A percentile compares a stretch with the other conserved stretches of the same genome.
Evolutionary conservation across 2,888 invertebrate species (phyloP).

Genomic region (Eugnorisma glareosa): DNA sequence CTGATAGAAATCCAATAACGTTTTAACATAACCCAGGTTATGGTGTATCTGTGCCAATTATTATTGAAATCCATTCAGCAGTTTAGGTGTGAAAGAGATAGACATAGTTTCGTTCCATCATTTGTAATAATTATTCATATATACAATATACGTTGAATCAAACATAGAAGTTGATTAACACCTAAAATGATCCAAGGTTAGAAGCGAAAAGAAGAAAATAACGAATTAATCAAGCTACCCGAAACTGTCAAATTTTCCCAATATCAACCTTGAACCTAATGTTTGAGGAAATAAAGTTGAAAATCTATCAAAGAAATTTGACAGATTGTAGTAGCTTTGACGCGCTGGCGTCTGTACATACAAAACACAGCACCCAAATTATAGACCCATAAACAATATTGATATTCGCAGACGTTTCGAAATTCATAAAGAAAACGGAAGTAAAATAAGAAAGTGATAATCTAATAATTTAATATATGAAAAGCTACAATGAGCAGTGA

Average conservation of each 20-base stretch:
- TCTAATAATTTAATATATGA: slow-evolving; percentile 40
- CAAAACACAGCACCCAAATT: not conserved
- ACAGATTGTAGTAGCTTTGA: too few species aligned
- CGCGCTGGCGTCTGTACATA: too few species aligned
- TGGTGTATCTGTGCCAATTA: not conserved
- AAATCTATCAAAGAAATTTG: too few species aligned
- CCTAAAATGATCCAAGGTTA: not conserved
- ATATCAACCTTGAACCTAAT: too few species aligned
- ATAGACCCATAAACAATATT: slow-evolving; percentile 27
- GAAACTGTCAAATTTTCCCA: too few species aligned
- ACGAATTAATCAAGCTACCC: slow-evolving; percentile 17
- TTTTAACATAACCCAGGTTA: not conserved
- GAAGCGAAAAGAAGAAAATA: not conserved
- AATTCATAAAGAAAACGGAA: slow-evolving; percentile 53
- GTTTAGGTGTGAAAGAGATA: not conserved
- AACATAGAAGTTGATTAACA: not conserved
- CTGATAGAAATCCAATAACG: not conserved
- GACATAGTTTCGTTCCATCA: not conserved
- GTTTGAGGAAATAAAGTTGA: too few species aligned
- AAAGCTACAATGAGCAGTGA: slow-evolving; percentile 69
- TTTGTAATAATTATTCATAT: not conserved
- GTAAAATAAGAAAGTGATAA: slow-evolving; percentile 65
- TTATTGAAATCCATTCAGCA: not conserved
- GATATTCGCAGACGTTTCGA: slow-evolving; percentile 26
- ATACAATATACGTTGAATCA: not conserved